Percentiles rank a stretch among this genome's conserved stretches.
Evolutionary conservation across 2,797 vertebrate genomes (phyloP).

Genomic region (Neoniphon sammara): DNA sequence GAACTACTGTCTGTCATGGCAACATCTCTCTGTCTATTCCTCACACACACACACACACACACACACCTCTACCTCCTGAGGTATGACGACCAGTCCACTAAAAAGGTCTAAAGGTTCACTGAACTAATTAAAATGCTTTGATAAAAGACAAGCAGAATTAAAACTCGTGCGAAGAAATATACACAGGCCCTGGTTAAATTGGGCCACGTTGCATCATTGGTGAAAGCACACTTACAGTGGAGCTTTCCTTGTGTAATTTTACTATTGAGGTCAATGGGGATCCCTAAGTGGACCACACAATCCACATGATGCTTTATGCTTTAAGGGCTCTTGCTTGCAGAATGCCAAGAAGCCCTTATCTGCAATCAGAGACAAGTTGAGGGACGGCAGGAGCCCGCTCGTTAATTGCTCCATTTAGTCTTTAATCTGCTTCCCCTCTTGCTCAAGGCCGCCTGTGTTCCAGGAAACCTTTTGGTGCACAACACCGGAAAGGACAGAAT

Average conservation of each 20-base stretch:
- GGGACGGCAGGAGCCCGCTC: conserved; percentile 21
- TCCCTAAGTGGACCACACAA: conserved; percentile 26
- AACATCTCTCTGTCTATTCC: too few relatives aligned
- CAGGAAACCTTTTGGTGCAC: conserved; percentile 57
- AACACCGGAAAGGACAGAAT: conserved; percentile 24
- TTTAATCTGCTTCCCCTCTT: conserved; percentile 61
- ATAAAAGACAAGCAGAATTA: too few relatives aligned
- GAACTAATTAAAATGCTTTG: too few relatives aligned
- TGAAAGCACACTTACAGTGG: neutral
- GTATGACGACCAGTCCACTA: neutral
- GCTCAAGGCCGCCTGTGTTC: conserved; percentile 39
- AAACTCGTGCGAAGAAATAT: neutral
- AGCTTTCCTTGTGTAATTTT: conserved; percentile 2
- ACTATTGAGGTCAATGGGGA: neutral
- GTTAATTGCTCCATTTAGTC: conserved; percentile 68
- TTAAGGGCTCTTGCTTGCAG: conserved; percentile 9
- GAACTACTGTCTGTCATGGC: conserved; percentile 12
- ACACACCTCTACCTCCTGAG: conserved; percentile 4
- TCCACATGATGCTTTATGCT: conserved; percentile 17
- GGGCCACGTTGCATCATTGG: neutral
- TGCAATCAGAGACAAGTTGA: conserved; percentile 44
- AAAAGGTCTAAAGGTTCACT: too few relatives aligned
- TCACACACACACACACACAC: neutral
- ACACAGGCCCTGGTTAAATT: neutral
- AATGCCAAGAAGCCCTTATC: conserved; percentile 40